A percentile compares a stretch with the other conserved stretches of the same genome.
phyloP scores from a whole-genome alignment of 2,113 vertebrate species.

The Reinhardtius hippoglossoides region DNA sequence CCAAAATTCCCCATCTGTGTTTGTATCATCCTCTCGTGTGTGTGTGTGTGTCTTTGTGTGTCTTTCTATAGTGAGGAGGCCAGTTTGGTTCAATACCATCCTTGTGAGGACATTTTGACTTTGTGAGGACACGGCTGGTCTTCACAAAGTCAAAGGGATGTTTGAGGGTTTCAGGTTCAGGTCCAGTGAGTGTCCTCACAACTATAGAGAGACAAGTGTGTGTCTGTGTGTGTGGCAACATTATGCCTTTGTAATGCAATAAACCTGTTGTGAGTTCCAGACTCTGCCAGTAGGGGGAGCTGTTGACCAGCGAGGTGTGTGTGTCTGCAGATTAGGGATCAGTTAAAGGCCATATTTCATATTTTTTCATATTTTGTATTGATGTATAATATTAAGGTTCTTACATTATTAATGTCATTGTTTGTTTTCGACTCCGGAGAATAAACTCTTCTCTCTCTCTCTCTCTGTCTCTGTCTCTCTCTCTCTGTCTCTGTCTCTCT shows the following conservation, averaged over 20 bases:
- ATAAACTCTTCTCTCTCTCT: not conserved
- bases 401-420: constrained; percentile 64
- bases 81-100: too few species aligned
- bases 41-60: too few species aligned
- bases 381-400: constrained; percentile 61
- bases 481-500: not conserved
- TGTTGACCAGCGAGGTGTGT: constrained; percentile 68
- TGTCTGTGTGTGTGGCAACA: constrained; percentile 4
- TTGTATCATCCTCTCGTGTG: not conserved
- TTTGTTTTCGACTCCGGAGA: constrained; percentile 15
- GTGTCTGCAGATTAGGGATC: constrained; percentile 52
- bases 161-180: too few species aligned
- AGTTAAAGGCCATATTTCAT: constrained; percentile 78
- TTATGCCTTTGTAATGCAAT: constrained; percentile 55
- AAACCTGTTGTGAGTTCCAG: constrained; percentile 55
- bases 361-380: constrained; percentile 70
- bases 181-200: too few species aligned
- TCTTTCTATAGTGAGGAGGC: too few species aligned
- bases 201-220: not conserved
- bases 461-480: constrained; percentile 27
- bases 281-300: constrained; percentile 71
- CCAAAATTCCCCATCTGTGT: not conserved
- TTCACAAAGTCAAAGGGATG: too few species aligned
- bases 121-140: too few species aligned
- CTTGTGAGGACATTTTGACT: too few species aligned